Conservation (phyloP, 37 sponge, comb jelly and placozoan species). For the Chondrilla cf. caribensis region DNA sequence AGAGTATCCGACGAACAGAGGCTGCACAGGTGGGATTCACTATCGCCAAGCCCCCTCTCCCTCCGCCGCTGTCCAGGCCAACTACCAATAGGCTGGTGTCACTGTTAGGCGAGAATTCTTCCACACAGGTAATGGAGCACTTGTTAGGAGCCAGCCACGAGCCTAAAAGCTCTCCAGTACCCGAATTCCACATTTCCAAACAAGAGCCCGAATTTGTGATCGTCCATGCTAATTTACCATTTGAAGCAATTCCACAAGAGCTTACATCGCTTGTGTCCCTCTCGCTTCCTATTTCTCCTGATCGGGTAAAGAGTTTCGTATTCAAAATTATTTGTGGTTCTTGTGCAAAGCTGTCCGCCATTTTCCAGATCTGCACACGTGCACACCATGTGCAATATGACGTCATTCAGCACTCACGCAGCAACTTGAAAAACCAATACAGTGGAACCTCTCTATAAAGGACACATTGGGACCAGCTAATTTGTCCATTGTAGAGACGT, state of each 20-base stretch:
- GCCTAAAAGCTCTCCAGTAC: neutral
- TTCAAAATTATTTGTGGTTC: neutral
- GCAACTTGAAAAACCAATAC: too few relatives aligned
- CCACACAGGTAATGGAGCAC: neutral
- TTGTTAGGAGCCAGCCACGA: neutral
- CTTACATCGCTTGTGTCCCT: neutral
- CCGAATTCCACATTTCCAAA: constrained; percentile 1
- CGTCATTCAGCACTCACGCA: too few relatives aligned
- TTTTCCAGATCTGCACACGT: neutral
- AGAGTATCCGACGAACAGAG: neutral
- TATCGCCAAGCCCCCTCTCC: neutral
- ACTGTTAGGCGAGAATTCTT: neutral
- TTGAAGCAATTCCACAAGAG: neutral
- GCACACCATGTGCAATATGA: too few relatives aligned
- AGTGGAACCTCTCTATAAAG: too few relatives aligned
- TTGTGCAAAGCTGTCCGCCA: constrained; percentile 10
- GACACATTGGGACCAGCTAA: too few relatives aligned
- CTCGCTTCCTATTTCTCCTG: neutral
- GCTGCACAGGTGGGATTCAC: neutral
- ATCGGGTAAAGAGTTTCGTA: neutral
- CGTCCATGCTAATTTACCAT: neutral
- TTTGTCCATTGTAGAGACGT: too few relatives aligned
- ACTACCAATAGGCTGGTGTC: neutral
- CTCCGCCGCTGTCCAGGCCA: neutral
- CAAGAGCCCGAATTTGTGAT: neutral